Evolutionary conservation across 1,140 invertebrate species (phyloP).

Genomic region (Drosophila repleta): DNA sequence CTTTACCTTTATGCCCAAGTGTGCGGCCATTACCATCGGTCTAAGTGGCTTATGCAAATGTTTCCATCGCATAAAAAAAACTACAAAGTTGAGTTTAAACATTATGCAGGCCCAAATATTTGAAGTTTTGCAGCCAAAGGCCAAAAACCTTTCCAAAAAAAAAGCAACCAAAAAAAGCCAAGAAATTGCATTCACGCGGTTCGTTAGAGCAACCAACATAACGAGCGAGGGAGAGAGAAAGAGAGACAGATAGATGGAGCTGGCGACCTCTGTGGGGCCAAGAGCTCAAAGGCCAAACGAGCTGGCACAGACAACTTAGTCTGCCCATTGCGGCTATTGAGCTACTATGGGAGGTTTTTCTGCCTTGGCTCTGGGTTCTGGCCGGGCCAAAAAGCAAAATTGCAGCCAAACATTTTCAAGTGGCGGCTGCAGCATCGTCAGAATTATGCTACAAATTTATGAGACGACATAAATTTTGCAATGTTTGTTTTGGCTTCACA

Average conservation of each 20-base stretch:
- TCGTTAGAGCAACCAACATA: constrained; percentile 77
- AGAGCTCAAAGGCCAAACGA: constrained; percentile 65
- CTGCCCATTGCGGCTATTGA: constrained; percentile 20
- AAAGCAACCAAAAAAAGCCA: constrained; percentile 28
- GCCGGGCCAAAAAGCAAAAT: constrained; percentile 52
- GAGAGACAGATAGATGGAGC: neutral
- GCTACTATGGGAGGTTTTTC: neutral
- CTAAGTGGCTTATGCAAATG: constrained; percentile 50
- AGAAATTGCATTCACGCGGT: constrained; percentile 80
- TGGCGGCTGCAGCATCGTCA: constrained; percentile 70
- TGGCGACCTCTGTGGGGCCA: constrained; percentile 8
- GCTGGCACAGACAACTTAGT: constrained; percentile 49
- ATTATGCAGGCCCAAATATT: constrained; percentile 56
- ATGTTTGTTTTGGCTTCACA: constrained; percentile 79
- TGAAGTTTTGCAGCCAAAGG: constrained; percentile 51
- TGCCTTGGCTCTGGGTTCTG: constrained; percentile 1
- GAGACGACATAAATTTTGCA: constrained; percentile 81
- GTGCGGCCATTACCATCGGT: constrained; percentile 12
- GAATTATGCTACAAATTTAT: constrained; percentile 82
- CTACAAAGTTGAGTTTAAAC: constrained; percentile 45
- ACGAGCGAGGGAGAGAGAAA: constrained; percentile 1
- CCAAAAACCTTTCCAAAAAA: constrained; percentile 42
- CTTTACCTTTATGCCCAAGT: no score
- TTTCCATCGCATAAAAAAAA: neutral
- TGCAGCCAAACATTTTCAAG: constrained; percentile 80